phyloP scores from a whole-genome alignment of 2,888 invertebrate genomes.

The Perithous albicinctus region DNA sequence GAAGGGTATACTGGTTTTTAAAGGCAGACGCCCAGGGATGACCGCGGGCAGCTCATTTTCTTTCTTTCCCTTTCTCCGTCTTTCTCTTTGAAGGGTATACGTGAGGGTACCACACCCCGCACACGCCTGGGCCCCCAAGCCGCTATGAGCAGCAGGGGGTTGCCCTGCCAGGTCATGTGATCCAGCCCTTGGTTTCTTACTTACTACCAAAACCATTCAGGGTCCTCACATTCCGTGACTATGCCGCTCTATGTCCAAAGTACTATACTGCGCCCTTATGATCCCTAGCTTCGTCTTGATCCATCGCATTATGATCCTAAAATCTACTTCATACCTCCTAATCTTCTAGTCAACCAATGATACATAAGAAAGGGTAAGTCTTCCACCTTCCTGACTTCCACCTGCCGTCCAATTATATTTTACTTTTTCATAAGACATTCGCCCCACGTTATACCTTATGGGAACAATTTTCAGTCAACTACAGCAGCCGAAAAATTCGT shows the following conservation, averaged over 20 bases:
- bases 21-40: conserved; percentile 58
- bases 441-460: not conserved
- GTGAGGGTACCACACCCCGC: conserved; percentile 71
- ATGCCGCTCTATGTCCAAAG: conserved; percentile 56
- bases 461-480: not conserved
- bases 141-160: conserved; percentile 74
- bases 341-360: conserved; percentile 47
- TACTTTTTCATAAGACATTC: not conserved
- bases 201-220: conserved; percentile 50
- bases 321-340: conserved; percentile 48
- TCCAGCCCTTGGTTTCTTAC: conserved; percentile 71
- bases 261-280: conserved; percentile 35
- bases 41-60: conserved; percentile 37
- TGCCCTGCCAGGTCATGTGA: conserved; percentile 71
- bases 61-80: conserved; percentile 10
- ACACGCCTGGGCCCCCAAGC: conserved; percentile 71
- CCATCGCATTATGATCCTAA: conserved; percentile 60
- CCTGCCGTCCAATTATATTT: conserved; percentile 60
- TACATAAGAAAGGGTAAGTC: conserved; percentile 8
- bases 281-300: conserved; percentile 53
- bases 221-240: conserved; percentile 54
- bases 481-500: not conserved
- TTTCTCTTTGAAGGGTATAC: conserved; percentile 67
- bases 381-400: conserved; percentile 33
- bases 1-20: conserved; percentile 60